These are phyloP conservation scores for Sardina pilchardus DNA, from an alignment of 2,113 vertebrate genomes.

Conservation along the genomic window DNA sequence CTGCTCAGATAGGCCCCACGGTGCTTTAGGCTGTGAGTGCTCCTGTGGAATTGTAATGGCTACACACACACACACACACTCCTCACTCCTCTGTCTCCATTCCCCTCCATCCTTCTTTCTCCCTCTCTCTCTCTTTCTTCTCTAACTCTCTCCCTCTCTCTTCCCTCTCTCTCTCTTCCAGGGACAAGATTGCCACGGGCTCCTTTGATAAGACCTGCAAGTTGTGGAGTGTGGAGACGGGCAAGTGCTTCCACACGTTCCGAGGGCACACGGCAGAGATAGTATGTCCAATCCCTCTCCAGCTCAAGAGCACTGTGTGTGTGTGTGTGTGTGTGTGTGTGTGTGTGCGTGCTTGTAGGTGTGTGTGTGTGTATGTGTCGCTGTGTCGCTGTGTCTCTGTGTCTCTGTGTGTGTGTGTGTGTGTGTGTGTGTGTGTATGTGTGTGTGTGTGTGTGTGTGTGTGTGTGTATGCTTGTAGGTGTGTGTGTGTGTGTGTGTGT, in stretches of 20 bases:
- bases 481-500: too few species aligned
- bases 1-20: background rate
- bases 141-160: background rate
- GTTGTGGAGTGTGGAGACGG: slow-evolving; percentile 88
- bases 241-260: slow-evolving; percentile 89
- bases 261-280: slow-evolving; percentile 90
- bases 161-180: slow-evolving; percentile 59
- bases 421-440: background rate
- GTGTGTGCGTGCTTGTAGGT: background rate
- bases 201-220: slow-evolving; percentile 97
- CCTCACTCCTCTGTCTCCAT: background rate
- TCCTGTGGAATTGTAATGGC: background rate
- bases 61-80: too few species aligned
- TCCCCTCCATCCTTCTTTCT: background rate
- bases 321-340: background rate
- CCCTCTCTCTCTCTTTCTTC: background rate
- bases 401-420: background rate
- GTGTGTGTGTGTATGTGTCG: too few species aligned
- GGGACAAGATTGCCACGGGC: slow-evolving; percentile 94
- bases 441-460: too few species aligned
- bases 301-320: background rate
- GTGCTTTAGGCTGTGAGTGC: background rate
- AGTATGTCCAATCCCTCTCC: slow-evolving; percentile 71
- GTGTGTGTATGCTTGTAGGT: too few species aligned
- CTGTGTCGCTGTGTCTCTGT: background rate